phyloP scores from a whole-genome alignment of 2,113 vertebrate genomes.

The Rallus limicola region DNA sequence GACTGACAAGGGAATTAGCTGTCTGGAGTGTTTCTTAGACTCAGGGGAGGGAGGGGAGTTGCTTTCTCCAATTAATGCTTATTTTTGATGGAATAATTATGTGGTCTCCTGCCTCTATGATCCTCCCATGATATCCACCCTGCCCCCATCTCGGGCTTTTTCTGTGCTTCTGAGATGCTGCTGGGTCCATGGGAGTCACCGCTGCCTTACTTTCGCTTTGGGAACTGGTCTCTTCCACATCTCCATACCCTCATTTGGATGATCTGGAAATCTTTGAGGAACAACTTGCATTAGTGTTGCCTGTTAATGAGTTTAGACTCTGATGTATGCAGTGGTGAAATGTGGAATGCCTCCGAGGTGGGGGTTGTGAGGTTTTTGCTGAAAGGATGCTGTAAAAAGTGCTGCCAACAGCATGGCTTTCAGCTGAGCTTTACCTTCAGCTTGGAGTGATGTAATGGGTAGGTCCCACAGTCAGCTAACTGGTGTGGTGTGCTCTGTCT shows the following conservation, averaged over 20 bases:
- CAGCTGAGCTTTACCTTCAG: not conserved
- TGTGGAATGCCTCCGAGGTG: not conserved
- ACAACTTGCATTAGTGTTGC: rapidly evolving
- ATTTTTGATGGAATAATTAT: not conserved
- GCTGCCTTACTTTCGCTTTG: not conserved
- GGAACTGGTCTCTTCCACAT: not conserved
- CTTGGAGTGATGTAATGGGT: not conserved
- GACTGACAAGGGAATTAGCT: not conserved
- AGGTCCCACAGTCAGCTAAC: not conserved
- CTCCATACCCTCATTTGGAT: not conserved
- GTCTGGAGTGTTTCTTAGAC: not conserved
- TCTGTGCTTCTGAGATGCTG: not conserved
- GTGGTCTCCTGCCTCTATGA: not conserved
- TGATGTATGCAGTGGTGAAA: not conserved
- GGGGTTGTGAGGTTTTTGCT: not conserved
- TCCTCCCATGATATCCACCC: not conserved
- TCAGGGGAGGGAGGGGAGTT: not conserved
- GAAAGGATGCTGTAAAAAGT: not conserved
- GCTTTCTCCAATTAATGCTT: not conserved
- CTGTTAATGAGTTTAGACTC: too few relatives aligned
- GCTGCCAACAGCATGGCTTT: not conserved
- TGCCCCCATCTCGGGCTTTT: not conserved
- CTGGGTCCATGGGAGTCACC: not conserved
- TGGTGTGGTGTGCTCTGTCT: not conserved
- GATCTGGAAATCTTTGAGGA: not conserved